These are phyloP conservation scores for Papilio aristodemus DNA, from an alignment of 1,140 invertebrate genomes.

Conservation along the genomic window DNA sequence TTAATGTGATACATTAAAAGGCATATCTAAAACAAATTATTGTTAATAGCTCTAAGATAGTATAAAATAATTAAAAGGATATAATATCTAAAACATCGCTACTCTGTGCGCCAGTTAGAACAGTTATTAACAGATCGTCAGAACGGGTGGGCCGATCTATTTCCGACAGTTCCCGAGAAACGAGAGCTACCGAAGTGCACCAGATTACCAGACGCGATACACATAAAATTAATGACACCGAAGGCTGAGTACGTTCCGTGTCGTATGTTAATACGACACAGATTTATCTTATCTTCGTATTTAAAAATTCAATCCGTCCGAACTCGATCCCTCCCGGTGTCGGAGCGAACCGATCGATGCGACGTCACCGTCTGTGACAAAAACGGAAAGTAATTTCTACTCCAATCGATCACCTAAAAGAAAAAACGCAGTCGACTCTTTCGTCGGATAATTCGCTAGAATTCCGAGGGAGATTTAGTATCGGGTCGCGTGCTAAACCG, in stretches of 20 bases:
- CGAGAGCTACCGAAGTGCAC: conserved; percentile 47
- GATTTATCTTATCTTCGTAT: conserved; percentile 54
- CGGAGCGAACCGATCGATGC: conserved; percentile 51
- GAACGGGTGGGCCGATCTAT: conserved; percentile 69
- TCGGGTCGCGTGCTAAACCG: conserved; percentile 67
- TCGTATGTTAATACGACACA: conserved; percentile 54
- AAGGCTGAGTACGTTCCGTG: conserved; percentile 54
- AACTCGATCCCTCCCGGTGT: conserved; percentile 39
- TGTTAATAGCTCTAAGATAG: background rate
- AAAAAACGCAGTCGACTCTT: conserved; percentile 55
- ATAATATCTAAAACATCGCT: background rate
- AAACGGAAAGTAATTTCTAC: conserved; percentile 74
- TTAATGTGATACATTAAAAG: background rate
- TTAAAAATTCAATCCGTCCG: conserved; percentile 34
- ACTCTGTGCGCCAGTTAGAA: background rate
- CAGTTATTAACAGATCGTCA: conserved; percentile 33
- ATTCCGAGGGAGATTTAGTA: conserved; percentile 78
- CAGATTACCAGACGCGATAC: conserved; percentile 68
- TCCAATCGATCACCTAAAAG: conserved; percentile 76
- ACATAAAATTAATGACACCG: conserved; percentile 66
- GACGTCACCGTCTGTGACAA: conserved; percentile 47
- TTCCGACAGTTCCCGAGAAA: conserved; percentile 65
- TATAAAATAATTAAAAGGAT: background rate
- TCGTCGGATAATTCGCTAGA: conserved; percentile 75
- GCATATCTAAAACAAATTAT: background rate